These are phyloP conservation scores for Upupa epops DNA, from an alignment of 2,113 vertebrate species.

Conservation along the genomic window DNA sequence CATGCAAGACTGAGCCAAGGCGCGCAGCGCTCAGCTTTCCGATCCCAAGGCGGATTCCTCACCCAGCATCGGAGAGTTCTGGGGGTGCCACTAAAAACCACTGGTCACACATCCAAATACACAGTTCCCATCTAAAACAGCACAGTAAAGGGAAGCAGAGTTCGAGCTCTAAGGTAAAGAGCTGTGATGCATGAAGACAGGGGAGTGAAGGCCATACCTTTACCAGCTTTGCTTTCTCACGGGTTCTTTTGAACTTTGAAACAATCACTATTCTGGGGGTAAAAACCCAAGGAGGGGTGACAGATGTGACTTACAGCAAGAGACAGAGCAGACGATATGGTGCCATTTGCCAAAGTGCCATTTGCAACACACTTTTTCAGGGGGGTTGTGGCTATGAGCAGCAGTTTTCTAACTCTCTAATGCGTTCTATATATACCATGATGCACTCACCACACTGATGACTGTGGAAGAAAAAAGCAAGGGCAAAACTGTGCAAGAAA, in stretches of 20 bases:
- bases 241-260: background rate
- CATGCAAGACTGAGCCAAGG: background rate
- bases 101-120: background rate
- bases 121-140: background rate
- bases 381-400: background rate
- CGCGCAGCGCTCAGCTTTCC: fast-evolving
- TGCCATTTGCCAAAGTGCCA: background rate
- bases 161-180: background rate
- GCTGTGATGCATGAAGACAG: background rate
- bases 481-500: background rate
- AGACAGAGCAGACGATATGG: background rate
- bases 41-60: background rate
- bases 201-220: background rate
- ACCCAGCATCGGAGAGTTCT: background rate
- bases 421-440: background rate
- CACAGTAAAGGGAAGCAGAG: background rate
- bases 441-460: background rate
- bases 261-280: background rate
- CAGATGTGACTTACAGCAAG: background rate
- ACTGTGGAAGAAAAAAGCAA: background rate
- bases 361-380: background rate
- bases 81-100: background rate
- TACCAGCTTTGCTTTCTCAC: background rate
- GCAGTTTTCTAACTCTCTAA: background rate
- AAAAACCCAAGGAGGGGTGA: background rate